Base-by-base conservation (phyloP, 2,888 invertebrate genomes). In the Rutpela maculata region DNA sequence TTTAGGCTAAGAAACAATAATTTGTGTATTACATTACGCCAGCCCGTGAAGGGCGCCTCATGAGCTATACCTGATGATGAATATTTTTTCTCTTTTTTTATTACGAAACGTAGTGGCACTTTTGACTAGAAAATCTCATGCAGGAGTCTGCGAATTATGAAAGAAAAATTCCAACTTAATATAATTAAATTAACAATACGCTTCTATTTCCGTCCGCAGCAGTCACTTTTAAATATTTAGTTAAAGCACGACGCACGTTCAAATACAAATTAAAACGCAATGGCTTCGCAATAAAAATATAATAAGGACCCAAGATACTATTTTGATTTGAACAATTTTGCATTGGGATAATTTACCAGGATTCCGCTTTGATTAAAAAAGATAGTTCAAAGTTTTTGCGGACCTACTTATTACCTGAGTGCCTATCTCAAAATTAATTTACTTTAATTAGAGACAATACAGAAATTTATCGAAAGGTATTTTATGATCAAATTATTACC, bases 361-460 rank as follows among this genome's bases (percentile, higher is more conserved):
- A 59, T 35, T 69, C 69, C 69, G 69, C 69, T 38, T 56, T 18
- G 17, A 35, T 35, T 57, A 67, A 55, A 67, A 55, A 67, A 11
- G 12, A 55, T n/a, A 55, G 59, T 69, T 69, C 69, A 69, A 69
- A 69, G 57, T 57, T 69, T 18, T 69, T 78, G 82, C 81, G 83
- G 82, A 84, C 83, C 84, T 83, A 15, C 50, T 4, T n/a, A 82
- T 82, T 79, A 81, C 82, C 82, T 80, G 80, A 84, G 84, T 84
- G 85, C 84, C 85, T 85, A 82, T 81, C 77, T 82, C 79, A 82
- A 80, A 72, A 71, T 82, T 79, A 74, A 77, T 82, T 82, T 82
- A 80, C 79, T 82, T 84, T 81, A 80, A 84, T 80, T 80, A 74
- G 75, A 75, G 84, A 85, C 85, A 85, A 84, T 84, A 84, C 78